phyloP scores from a whole-genome alignment of 2,888 invertebrate species.

The Artemia sinica region DNA sequence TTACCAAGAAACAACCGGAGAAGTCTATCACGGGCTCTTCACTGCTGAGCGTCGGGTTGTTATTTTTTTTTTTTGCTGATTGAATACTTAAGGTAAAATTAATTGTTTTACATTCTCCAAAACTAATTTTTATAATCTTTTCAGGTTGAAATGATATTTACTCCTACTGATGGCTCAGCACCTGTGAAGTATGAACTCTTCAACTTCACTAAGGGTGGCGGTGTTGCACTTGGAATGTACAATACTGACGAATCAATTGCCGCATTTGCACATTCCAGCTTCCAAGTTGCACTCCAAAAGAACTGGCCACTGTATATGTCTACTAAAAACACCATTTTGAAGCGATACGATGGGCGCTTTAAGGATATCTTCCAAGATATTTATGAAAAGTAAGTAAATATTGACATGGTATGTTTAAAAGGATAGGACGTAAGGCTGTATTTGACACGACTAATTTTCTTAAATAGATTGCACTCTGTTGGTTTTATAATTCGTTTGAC shows the following conservation, averaged over 20 bases:
- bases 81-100: no score
- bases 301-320: slow-evolving; percentile 76
- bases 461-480: no score
- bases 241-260: slow-evolving; percentile 70
- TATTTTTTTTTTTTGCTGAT: no score
- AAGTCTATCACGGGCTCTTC: no score
- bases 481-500: no score
- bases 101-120: not conserved
- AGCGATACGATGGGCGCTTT: slow-evolving; percentile 71
- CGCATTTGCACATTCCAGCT: slow-evolving; percentile 68
- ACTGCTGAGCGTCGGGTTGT: no score
- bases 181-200: slow-evolving; percentile 44
- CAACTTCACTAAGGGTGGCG: slow-evolving; percentile 49
- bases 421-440: no score
- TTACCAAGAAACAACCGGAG: no score
- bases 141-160: slow-evolving; percentile 54
- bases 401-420: no score
- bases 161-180: slow-evolving; percentile 40
- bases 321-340: slow-evolving; percentile 78
- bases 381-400: slow-evolving; percentile 47
- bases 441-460: no score
- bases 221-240: slow-evolving; percentile 74
- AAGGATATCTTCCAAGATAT: slow-evolving; percentile 82
- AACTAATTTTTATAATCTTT: slow-evolving; percentile 24
- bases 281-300: slow-evolving; percentile 64